Evolutionary conservation across 2,113 vertebrate species (phyloP).

Genomic region (Oncorhynchus nerka): DNA sequence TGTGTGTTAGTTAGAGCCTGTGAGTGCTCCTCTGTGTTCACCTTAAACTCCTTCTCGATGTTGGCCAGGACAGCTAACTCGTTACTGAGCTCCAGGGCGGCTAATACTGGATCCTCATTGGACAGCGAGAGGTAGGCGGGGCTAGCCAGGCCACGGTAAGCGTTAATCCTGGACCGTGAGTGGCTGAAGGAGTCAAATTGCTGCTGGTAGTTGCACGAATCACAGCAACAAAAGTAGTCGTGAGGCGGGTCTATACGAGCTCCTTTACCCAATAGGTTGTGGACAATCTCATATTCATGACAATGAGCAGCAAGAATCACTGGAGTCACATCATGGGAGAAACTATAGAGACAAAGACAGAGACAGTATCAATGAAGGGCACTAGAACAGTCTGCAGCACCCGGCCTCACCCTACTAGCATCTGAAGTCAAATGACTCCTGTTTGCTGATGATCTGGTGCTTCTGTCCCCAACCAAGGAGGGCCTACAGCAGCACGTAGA

Average conservation of each 20-base stretch:
- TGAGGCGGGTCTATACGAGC: slow-evolving; percentile 91
- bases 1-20: background rate
- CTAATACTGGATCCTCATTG: slow-evolving; percentile 94
- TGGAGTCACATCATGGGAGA: slow-evolving; percentile 95
- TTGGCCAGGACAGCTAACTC: slow-evolving; percentile 93
- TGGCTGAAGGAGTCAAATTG: slow-evolving; percentile 97
- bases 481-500: no score
- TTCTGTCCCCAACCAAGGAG: no score
- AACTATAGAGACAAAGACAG: slow-evolving; percentile 51
- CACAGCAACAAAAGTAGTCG: slow-evolving; percentile 96
- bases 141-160: slow-evolving; percentile 94
- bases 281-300: slow-evolving; percentile 95
- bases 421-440: no score
- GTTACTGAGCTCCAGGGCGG: slow-evolving; percentile 95
- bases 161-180: slow-evolving; percentile 93
- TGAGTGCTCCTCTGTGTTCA: slow-evolving; percentile 46
- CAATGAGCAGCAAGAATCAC: slow-evolving; percentile 95
- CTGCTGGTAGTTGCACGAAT: slow-evolving; percentile 92
- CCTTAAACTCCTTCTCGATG: slow-evolving; percentile 99
- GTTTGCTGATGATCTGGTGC: no score
- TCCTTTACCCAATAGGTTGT: slow-evolving; percentile 89
- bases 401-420: no score
- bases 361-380: no score
- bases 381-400: no score
- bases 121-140: slow-evolving; percentile 94